Percentiles rank a stretch among this genome's conserved stretches.
phyloP scores from a whole-genome alignment of 2,797 vertebrate species.

The Oophaga sylvatica region DNA sequence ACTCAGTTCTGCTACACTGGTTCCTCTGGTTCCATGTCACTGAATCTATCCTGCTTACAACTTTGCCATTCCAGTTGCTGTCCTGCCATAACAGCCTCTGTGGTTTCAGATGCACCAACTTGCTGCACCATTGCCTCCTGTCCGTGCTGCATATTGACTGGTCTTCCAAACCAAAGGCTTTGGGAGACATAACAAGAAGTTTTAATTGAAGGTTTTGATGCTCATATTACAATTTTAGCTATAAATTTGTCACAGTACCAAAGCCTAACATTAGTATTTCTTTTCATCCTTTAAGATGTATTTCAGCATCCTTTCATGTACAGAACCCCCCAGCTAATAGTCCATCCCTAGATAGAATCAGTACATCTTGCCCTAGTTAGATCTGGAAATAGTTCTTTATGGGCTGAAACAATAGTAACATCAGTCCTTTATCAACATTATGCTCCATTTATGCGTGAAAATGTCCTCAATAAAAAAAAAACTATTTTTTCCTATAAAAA shows the following conservation, averaged over 20 bases:
- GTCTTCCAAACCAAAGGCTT: too few species aligned
- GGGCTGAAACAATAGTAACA: background rate
- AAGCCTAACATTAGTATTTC: background rate
- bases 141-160: too few species aligned
- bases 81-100: too few species aligned
- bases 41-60: too few species aligned
- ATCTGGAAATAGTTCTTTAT: conserved; percentile 7
- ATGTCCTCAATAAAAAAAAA: conserved; percentile 23
- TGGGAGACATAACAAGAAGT: background rate
- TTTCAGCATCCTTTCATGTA: conserved; percentile 6
- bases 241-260: background rate
- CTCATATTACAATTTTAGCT: background rate
- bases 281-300: background rate
- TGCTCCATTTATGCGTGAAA: conserved; percentile 51
- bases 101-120: too few species aligned
- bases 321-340: background rate
- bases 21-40: too few species aligned
- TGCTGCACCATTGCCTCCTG: too few species aligned
- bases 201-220: background rate
- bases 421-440: conserved; percentile 37
- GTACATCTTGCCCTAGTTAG: conserved; percentile 5
- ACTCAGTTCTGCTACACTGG: too few species aligned
- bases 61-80: too few species aligned
- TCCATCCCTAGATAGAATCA: background rate
- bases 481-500: conserved; percentile 14